Evolutionary conservation across 2,113 vertebrate genomes (phyloP), one percentile per base, ranked within the genome.

Genomic region (Paratilapia polleni): DNA sequence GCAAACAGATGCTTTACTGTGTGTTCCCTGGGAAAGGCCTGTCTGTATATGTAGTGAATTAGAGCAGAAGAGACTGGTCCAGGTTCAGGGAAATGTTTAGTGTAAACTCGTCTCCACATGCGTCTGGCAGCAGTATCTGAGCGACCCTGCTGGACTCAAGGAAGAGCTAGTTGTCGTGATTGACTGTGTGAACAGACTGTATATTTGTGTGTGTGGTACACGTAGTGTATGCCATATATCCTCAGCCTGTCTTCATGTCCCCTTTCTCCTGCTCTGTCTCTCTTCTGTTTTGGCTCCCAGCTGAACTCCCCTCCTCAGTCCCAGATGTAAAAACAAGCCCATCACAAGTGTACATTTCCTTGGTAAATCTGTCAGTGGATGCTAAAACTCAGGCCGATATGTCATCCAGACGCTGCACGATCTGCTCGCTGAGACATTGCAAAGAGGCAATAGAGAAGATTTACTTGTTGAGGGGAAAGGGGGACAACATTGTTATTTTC

Each of bases 361-460:
- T 87, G 84, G 77, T 93, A 92, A 94, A 92, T 93, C 91, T 91
- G 91, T 94, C 91, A 91, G 74, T 89, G 80, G 66, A 76, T 84
- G 83, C 87, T 88, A 47, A 89, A 92, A 83, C 41, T 41, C 22
- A 6, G 36, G 63, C 10, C 14, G 24, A 79, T 77, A 59, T 82
- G 84, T 87, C 93, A 87, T 91, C 62, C 76, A 82, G 66, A 83
- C 74, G 17, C 75, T 43, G 61, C 81, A 87, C 47, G 8, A 78
- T 86, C 78, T 26, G 60, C 75, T 78, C 57, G 19, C 77, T 1
- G 31, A 92, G 78, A 64, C 64, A 43, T 66, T 87, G 88, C 87
- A 85, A 85, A 84, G 84, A 88, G 80, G 86, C 91, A 87, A 75
- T 74, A 74, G n/a, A 81, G 41, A 77, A 88, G 89, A 85, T 91